These are phyloP conservation scores for Elymnias hypermnestra DNA, from an alignment of 1,140 invertebrate genomes.

Conservation along the genomic window DNA sequence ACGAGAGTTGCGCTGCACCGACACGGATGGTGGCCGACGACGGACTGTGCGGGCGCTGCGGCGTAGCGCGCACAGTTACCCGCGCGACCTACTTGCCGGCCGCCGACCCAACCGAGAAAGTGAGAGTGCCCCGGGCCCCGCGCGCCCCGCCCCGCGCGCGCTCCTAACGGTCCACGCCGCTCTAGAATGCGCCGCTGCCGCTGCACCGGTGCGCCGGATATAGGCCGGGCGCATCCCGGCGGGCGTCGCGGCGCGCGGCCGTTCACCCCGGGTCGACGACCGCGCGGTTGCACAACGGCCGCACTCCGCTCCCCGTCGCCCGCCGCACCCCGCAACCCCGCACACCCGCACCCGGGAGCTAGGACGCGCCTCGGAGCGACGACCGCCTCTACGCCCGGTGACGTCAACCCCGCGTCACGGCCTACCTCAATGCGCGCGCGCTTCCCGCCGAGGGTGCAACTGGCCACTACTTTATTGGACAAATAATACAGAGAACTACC, in stretches of 20 bases:
- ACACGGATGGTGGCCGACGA: slow-evolving; percentile 56
- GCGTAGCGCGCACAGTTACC: slow-evolving; percentile 74
- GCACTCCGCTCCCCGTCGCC: slow-evolving; percentile 30
- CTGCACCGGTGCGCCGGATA: slow-evolving; percentile 72
- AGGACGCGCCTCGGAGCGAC: slow-evolving; percentile 55
- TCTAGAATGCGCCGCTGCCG: slow-evolving; percentile 71
- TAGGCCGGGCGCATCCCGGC: slow-evolving; percentile 72
- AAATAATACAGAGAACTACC: background rate
- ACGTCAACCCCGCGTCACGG: slow-evolving; percentile 65
- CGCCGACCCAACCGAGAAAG: slow-evolving; percentile 80
- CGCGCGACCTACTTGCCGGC: slow-evolving; percentile 82
- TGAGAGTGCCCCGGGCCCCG: slow-evolving; percentile 75
- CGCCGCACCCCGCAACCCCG: slow-evolving; percentile 33
- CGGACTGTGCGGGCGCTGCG: slow-evolving; percentile 69
- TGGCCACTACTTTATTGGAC: slow-evolving; percentile 51
- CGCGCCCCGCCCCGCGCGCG: slow-evolving; percentile 30
- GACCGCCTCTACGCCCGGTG: slow-evolving; percentile 55
- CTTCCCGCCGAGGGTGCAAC: slow-evolving; percentile 57
- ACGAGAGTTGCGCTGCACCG: slow-evolving; percentile 40
- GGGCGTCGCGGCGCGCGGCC: slow-evolving; percentile 60
- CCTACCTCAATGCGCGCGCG: slow-evolving; percentile 73
- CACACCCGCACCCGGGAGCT: slow-evolving; percentile 60
- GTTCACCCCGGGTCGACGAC: slow-evolving; percentile 70
- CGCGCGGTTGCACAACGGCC: slow-evolving; percentile 63
- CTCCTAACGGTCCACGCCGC: slow-evolving; percentile 69